Percentiles rank a stretch among this genome's conserved stretches.
These are phyloP conservation scores for Accipiter virgatus DNA, from an alignment of 2,113 vertebrate species.

Conservation along the genomic window DNA sequence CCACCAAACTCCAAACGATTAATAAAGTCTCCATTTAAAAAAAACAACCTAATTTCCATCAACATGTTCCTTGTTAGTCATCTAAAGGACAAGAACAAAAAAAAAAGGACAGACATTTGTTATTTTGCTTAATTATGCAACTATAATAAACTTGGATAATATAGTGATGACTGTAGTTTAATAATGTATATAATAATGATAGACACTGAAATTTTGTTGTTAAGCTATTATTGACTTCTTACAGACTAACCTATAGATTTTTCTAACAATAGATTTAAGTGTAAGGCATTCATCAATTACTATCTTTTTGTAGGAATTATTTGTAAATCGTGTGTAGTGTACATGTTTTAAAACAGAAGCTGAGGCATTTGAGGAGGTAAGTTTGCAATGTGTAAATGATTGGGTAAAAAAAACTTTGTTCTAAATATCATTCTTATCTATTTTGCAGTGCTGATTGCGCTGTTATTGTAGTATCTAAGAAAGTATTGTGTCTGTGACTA, in stretches of 20 bases:
- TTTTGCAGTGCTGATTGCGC: not conserved
- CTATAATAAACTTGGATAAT: not conserved
- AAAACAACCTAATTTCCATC: not conserved
- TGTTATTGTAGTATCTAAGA: not conserved
- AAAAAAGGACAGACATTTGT: not conserved
- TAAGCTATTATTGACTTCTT: not conserved
- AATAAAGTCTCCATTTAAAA: not conserved
- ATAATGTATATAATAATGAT: not conserved
- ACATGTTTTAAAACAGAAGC: not conserved
- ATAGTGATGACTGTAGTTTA: not conserved
- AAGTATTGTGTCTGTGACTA: not conserved
- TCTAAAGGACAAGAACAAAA: not conserved
- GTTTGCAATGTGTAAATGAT: fast-evolving
- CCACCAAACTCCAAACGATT: not conserved
- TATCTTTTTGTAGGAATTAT: not conserved
- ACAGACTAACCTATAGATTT: not conserved
- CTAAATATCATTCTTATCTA: not conserved
- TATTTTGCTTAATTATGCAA: not conserved
- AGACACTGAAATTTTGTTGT: not conserved
- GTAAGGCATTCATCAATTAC: not conserved
- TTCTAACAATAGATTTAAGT: not conserved
- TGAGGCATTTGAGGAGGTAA: not conserved
- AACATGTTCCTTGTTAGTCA: fast-evolving
- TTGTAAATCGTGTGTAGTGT: no score
- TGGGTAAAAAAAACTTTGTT: not conserved